phyloP scores from a whole-genome alignment of 2,797 vertebrate genomes.

The Gambelia wislizenii region DNA sequence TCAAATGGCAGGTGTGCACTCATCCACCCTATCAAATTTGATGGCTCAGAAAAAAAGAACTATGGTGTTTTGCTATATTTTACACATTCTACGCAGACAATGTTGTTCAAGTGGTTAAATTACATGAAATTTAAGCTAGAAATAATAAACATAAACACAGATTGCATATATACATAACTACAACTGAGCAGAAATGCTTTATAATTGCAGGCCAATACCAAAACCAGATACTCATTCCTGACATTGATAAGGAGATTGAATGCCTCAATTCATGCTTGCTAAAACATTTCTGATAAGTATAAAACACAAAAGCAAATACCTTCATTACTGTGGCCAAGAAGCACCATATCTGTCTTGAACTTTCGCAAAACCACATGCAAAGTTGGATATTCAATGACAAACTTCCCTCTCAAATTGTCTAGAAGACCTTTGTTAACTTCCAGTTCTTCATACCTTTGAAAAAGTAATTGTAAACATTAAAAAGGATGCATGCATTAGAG shows the following conservation, averaged over 20 bases:
- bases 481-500: not conserved
- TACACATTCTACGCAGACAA: conserved; percentile 22
- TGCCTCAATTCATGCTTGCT: conserved; percentile 49
- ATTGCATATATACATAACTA: conserved; percentile 9
- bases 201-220: conserved; percentile 35
- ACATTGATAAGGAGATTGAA: conserved; percentile 27
- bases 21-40: not conserved
- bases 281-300: conserved; percentile 35
- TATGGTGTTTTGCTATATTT: not conserved
- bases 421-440: conserved; percentile 85
- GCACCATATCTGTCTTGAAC: conserved; percentile 80
- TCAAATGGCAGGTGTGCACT: not conserved
- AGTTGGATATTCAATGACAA: conserved; percentile 92
- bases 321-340: conserved; percentile 73
- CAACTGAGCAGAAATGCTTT: conserved; percentile 3
- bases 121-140: not conserved
- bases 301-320: conserved; percentile 50
- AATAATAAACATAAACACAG: conserved; percentile 20
- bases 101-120: conserved; percentile 18
- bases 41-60: conserved; percentile 1
- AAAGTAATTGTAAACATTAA: conserved; percentile 56
- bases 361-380: conserved; percentile 87
- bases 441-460: conserved; percentile 88
- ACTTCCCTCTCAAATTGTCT: conserved; percentile 91
- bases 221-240: conserved; percentile 17